Percentiles rank a stretch among this genome's conserved stretches.
phyloP scores from a whole-genome alignment of 2,797 vertebrate species.

The Taenioides sp. region DNA sequence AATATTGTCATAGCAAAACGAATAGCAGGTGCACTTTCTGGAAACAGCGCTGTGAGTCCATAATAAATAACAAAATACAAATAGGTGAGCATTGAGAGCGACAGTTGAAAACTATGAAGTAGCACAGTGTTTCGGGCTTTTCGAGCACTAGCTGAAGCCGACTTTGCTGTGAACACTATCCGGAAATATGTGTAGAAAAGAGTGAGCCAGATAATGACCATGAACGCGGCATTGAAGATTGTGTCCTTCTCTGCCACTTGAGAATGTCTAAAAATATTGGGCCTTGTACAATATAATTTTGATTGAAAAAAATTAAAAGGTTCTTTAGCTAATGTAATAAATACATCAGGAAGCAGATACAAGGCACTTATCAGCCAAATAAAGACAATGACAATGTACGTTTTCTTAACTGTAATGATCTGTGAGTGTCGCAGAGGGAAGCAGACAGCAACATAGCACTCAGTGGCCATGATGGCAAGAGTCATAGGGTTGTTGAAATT shows the following conservation, averaged over 20 bases:
- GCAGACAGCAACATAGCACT: slow-evolving; percentile 64
- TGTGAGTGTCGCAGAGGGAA: slow-evolving; percentile 54
- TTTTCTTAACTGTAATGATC: slow-evolving; percentile 62
- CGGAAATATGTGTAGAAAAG: slow-evolving; percentile 68
- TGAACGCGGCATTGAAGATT: slow-evolving; percentile 27
- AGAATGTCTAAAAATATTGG: slow-evolving; percentile 44
- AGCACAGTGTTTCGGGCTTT: slow-evolving; percentile 60
- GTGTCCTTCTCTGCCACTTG: slow-evolving; percentile 37
- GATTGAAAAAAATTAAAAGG: slow-evolving; percentile 47
- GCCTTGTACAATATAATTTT: slow-evolving; percentile 30
- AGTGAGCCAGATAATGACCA: slow-evolving; percentile 59
- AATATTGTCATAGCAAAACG: slow-evolving; percentile 20
- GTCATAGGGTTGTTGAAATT: slow-evolving; percentile 51
- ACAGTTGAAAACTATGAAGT: slow-evolving; percentile 49
- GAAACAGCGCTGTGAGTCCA: background rate
- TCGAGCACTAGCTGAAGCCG: background rate
- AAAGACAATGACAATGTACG: slow-evolving; percentile 55
- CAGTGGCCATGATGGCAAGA: slow-evolving; percentile 62
- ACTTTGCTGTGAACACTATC: slow-evolving; percentile 53
- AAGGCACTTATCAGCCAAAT: slow-evolving; percentile 49
- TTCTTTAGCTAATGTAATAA: slow-evolving; percentile 47
- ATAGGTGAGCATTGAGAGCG: slow-evolving; percentile 47
- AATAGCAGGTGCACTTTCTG: background rate
- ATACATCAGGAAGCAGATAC: slow-evolving; percentile 54
- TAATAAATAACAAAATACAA: background rate